Conservation (phyloP, 2,888 invertebrate species). For the Diarsia mendica region DNA sequence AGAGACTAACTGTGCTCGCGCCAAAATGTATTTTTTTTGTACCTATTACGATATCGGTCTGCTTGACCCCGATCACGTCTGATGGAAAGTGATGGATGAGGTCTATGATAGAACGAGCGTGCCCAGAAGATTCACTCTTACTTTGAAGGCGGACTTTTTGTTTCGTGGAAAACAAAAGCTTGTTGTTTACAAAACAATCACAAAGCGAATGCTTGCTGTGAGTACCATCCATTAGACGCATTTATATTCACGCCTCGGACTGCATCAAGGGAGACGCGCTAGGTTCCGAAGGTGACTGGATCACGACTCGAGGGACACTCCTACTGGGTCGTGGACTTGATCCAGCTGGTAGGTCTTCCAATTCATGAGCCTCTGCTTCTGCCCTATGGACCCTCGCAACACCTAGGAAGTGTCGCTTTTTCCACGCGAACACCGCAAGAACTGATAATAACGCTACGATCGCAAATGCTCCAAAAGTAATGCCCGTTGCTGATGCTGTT, state of each 20-base stretch:
- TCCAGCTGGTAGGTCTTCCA: constrained; percentile 57
- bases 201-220: background rate
- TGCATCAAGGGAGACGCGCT: constrained; percentile 62
- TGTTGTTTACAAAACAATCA: background rate
- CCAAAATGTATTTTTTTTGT: too few relatives aligned
- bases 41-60: too few relatives aligned
- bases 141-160: too few relatives aligned
- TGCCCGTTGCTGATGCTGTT: constrained; percentile 83
- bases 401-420: constrained; percentile 77
- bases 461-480: constrained; percentile 79
- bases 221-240: background rate
- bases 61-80: too few relatives aligned
- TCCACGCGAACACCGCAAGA: constrained; percentile 80
- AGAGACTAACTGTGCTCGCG: too few relatives aligned
- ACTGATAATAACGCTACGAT: constrained; percentile 71
- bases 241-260: constrained; percentile 25
- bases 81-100: too few relatives aligned
- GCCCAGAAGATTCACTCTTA: too few relatives aligned
- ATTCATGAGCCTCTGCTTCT: constrained; percentile 73
- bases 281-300: constrained; percentile 79
- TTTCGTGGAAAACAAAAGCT: background rate
- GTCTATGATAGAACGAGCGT: too few relatives aligned
- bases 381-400: constrained; percentile 54
- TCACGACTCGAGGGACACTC: constrained; percentile 70
- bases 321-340: constrained; percentile 55